Evolutionary conservation across 1,140 invertebrate species (phyloP), one percentile per base, ranked within the genome.

Genomic region (Drosophila lacteicornis): DNA sequence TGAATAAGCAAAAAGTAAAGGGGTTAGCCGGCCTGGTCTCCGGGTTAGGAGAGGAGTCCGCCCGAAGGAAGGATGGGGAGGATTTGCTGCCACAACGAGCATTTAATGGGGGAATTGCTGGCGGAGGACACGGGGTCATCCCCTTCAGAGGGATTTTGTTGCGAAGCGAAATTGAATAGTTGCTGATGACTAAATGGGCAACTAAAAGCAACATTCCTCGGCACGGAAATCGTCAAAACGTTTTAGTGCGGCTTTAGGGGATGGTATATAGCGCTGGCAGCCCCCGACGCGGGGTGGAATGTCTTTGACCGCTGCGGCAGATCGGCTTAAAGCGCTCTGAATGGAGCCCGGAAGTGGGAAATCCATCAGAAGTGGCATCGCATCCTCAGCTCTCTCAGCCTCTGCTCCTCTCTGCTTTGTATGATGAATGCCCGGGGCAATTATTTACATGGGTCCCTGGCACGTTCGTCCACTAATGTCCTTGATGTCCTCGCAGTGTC

Each of bases 1-100:
- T 80, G 81, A 84, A 88, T 81, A 77, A 71, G 74, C 85, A 81
- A 86, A 86, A 82, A 80, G 71, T 79, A 69, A 77, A 77, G 75
- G 75, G 75, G 55, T 68, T 59, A 47, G 42, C 73, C 17, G 25
- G 33, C 46, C 17, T 49, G 36, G 42, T 45, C 57, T 55, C 27
- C 30, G 42, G 47, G 38, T 50, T 55, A 69, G 61, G 25, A 58
- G 50, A 15, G 15, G 38, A 5, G 19, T 40, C 19, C 19, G 12
- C 13, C 12, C 30, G 5, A 40, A 30, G 17, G 50, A 47, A 9
- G 40, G 17, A 19, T n/a, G 47, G 47, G 45, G 43, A 55, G 53
- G 43, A 73, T 74, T 79, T 66, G 75, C 70, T 69, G 51, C 56
- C 82, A 82, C 77, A 80, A 87, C 84, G 84, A 87, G 68, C 63